Conservation (phyloP, 2,797 vertebrate genomes). For the Pseudomugil gertrudae region DNA sequence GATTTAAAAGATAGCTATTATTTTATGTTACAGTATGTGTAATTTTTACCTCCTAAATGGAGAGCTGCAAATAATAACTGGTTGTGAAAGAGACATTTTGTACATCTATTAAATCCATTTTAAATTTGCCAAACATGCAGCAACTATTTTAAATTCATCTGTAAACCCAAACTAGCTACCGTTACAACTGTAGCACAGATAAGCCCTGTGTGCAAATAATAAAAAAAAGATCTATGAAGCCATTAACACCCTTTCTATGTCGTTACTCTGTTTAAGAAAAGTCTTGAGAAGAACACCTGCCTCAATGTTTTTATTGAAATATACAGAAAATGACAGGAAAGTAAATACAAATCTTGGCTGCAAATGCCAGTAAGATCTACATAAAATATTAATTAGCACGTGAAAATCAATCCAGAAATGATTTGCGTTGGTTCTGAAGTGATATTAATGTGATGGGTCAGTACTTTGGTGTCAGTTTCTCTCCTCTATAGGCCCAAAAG, state of each 20-base stretch:
- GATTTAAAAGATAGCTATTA: conserved; percentile 48
- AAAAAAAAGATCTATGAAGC: not conserved
- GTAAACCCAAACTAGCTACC: not conserved
- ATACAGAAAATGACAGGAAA: no score
- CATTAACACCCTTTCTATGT: not conserved
- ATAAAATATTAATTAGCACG: no score
- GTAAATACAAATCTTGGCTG: not conserved
- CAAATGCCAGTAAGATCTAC: no score
- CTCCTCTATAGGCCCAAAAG: not conserved
- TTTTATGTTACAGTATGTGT: not conserved
- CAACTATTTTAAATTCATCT: not conserved
- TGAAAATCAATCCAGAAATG: no score
- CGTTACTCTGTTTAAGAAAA: no score
- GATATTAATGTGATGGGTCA: not conserved
- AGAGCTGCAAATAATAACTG: not conserved
- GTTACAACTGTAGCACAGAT: not conserved
- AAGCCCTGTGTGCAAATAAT: not conserved
- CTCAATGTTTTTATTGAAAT: no score
- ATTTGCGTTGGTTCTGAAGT: no score
- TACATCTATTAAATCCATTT: not conserved
- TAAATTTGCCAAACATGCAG: not conserved
- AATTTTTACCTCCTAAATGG: conserved; percentile 5
- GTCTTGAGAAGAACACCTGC: no score
- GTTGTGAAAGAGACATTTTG: not conserved
- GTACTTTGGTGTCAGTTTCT: not conserved